phyloP scores from a whole-genome alignment of 2,888 invertebrate species.

The Acholoe squamosa region DNA sequence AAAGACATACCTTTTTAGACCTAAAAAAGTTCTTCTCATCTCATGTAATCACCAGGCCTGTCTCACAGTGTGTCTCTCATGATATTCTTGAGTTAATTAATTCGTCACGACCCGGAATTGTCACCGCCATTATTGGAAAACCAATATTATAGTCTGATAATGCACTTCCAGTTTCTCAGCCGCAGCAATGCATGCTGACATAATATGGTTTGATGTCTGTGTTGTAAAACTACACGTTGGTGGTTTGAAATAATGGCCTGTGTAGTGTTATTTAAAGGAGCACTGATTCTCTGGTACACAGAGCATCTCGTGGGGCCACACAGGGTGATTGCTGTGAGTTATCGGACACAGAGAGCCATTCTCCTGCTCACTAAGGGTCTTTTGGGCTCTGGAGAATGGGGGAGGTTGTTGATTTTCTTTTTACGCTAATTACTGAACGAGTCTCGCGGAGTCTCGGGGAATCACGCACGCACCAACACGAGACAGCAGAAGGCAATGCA shows the following conservation, averaged over 20 bases:
- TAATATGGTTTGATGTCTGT: too few relatives aligned
- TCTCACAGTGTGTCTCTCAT: neutral
- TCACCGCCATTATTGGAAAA: neutral
- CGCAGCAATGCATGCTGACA: too few relatives aligned
- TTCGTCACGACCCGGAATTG: neutral
- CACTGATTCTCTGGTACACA: too few relatives aligned
- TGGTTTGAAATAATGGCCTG: too few relatives aligned
- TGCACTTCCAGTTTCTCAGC: too few relatives aligned
- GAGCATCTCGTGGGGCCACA: neutral
- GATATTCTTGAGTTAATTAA: neutral
- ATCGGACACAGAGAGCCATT: neutral
- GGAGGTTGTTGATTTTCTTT: neutral
- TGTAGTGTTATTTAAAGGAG: too few relatives aligned
- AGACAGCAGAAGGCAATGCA: slow-evolving; percentile 2
- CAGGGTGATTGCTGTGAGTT: slow-evolving; percentile 8
- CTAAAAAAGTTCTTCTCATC: neutral
- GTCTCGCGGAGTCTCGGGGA: neutral
- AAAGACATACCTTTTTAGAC: too few relatives aligned
- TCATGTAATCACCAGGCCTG: neutral
- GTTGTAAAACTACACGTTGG: too few relatives aligned
- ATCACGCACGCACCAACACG: slow-evolving; percentile 2
- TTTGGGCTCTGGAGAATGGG: neutral
- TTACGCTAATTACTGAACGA: slow-evolving; percentile 5
- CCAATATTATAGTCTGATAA: too few relatives aligned
- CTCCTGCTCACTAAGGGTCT: too few relatives aligned